A percentile compares a stretch with the other conserved stretches of the same genome.
These are phyloP conservation scores for Barypeithes pellucidus DNA, from an alignment of 2,888 invertebrate genomes.

Conservation along the genomic window DNA sequence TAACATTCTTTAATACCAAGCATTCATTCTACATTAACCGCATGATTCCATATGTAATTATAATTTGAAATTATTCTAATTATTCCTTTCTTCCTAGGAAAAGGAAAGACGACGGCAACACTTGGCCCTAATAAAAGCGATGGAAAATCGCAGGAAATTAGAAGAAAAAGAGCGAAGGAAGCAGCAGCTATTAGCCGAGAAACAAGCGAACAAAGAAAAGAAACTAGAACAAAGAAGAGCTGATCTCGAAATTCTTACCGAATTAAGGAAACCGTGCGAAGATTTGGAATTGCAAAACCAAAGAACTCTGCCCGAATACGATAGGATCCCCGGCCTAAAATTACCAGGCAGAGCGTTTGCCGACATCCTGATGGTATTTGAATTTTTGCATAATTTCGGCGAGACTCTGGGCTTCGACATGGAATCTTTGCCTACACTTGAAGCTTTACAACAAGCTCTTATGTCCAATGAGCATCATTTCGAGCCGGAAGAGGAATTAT, in stretches of 20 bases:
- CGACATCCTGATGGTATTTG: constrained; percentile 94
- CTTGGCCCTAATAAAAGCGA: constrained; percentile 88
- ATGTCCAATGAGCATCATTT: constrained; percentile 81
- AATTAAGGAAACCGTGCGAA: constrained; percentile 90
- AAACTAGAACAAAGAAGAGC: constrained; percentile 82
- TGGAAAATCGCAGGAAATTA: constrained; percentile 89
- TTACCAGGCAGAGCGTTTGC: constrained; percentile 92
- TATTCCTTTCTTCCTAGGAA: constrained; percentile 75
- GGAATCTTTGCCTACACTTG: constrained; percentile 89
- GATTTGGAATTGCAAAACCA: constrained; percentile 88
- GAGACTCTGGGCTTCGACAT: constrained; percentile 94
- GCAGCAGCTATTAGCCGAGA: constrained; percentile 86
- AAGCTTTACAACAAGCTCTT: constrained; percentile 89
- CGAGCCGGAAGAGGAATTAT: constrained; percentile 87
- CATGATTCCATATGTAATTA: constrained; percentile 27
- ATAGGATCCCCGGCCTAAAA: constrained; percentile 78
- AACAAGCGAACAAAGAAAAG: constrained; percentile 88
- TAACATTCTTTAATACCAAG: constrained; percentile 32
- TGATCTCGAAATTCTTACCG: constrained; percentile 79
- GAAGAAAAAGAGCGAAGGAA: constrained; percentile 88
- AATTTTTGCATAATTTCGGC: constrained; percentile 97
- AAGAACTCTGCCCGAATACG: constrained; percentile 80
- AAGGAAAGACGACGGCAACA: constrained; percentile 92
- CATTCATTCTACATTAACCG: constrained; percentile 35
- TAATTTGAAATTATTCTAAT: constrained; percentile 11